A percentile compares a stretch with the other conserved stretches of the same genome.
phyloP scores from a whole-genome alignment of 2,113 vertebrate species.

The Platysternon megacephalum region DNA sequence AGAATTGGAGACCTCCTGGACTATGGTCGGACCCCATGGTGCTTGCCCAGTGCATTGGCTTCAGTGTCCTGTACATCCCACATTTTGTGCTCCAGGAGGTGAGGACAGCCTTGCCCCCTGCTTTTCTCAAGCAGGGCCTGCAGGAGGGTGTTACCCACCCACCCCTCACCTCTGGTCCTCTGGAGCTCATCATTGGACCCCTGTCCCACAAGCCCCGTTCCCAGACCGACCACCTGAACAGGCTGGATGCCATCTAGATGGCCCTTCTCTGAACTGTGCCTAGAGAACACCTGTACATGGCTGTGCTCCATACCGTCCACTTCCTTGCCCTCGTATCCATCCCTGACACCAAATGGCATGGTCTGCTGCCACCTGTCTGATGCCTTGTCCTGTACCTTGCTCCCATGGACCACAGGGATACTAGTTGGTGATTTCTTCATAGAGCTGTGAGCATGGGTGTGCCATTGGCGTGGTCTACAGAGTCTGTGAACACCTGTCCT shows the following conservation, averaged over 20 bases:
- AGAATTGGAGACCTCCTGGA: neutral
- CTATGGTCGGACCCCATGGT: neutral
- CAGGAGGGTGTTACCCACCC: neutral
- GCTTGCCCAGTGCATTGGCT: neutral
- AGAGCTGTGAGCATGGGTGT: neutral
- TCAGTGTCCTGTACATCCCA: neutral
- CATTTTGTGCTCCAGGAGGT: neutral
- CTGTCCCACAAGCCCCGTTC: neutral
- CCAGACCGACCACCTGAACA: too few relatives aligned
- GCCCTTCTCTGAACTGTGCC: neutral
- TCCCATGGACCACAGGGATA: neutral
- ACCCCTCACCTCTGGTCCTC: neutral
- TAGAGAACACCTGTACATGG: too few relatives aligned
- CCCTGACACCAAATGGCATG: too few relatives aligned
- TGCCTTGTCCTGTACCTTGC: neutral
- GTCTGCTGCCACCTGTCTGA: neutral
- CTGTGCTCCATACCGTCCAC: neutral
- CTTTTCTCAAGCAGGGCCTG: neutral
- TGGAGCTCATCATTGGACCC: neutral
- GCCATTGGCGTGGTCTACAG: neutral
- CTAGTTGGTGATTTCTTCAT: neutral
- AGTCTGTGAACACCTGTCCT: neutral
- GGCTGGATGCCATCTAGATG: too few relatives aligned
- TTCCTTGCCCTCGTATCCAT: neutral
- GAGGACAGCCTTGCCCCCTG: neutral